phyloP scores from a whole-genome alignment of 2,797 vertebrate genomes.

The Cyprinella venusta region DNA sequence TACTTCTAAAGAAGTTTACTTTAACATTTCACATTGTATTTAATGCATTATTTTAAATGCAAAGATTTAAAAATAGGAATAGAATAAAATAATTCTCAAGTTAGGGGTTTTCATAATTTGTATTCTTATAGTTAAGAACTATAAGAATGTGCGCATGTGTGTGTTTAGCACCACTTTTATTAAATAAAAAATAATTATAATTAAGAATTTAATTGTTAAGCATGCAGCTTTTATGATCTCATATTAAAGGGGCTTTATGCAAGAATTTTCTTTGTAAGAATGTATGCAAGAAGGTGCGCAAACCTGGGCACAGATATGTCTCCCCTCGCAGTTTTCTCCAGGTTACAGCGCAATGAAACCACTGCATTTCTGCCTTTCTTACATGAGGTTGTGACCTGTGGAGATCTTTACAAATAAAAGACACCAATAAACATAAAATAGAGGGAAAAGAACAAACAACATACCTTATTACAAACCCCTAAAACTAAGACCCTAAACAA shows the following conservation, averaged over 20 bases:
- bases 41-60: not conserved
- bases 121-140: too few relatives aligned
- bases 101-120: too few relatives aligned
- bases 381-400: constrained; percentile 87
- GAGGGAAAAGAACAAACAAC: not conserved
- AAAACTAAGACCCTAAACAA: not conserved
- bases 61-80: not conserved
- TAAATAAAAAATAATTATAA: too few relatives aligned
- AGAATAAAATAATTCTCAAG: too few relatives aligned
- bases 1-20: not conserved
- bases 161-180: too few relatives aligned
- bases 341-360: constrained; percentile 90
- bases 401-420: constrained; percentile 77
- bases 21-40: not conserved
- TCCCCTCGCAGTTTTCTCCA: constrained; percentile 79
- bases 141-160: not conserved
- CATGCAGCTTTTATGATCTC: too few relatives aligned
- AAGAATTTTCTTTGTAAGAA: too few relatives aligned
- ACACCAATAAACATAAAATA: not conserved
- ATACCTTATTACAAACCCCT: not conserved
- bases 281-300: constrained; percentile 35
- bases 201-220: too few relatives aligned
- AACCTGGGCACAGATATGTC: constrained; percentile 92
- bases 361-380: constrained; percentile 88
- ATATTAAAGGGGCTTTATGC: too few relatives aligned